Conservation (phyloP, 2,888 invertebrate species). For the Drosophila tripunctata region DNA sequence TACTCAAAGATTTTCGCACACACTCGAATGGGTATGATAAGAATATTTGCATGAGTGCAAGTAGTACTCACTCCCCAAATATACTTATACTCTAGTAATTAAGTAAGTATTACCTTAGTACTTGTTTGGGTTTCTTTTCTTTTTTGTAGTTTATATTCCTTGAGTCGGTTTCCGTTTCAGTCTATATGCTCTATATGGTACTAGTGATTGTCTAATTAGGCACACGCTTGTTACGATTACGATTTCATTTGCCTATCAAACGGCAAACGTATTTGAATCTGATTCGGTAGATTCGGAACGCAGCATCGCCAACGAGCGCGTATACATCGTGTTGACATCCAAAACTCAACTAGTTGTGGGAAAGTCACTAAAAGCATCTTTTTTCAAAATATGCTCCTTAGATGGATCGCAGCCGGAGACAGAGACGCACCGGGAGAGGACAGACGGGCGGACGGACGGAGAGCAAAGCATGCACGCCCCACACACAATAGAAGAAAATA, state of each 20-base stretch:
- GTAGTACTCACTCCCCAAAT: too few species aligned
- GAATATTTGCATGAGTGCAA: not conserved
- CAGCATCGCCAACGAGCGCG: slow-evolving; percentile 61
- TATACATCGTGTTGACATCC: slow-evolving; percentile 83
- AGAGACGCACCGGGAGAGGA: slow-evolving; percentile 27
- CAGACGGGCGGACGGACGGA: slow-evolving; percentile 21
- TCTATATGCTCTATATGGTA: not conserved
- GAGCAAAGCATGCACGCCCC: slow-evolving; percentile 56
- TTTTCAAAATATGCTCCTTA: slow-evolving; percentile 84
- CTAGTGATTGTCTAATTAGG: not conserved
- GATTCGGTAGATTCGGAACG: too few species aligned
- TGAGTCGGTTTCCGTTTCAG: slow-evolving; percentile 20
- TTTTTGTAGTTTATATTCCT: not conserved
- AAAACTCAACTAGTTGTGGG: slow-evolving; percentile 83
- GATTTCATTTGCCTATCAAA: slow-evolving; percentile 36
- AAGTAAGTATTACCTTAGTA: slow-evolving; percentile 11
- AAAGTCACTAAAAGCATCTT: slow-evolving; percentile 77
- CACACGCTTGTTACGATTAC: slow-evolving; percentile 10
- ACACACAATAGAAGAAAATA: slow-evolving; percentile 70
- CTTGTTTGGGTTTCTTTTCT: not conserved
- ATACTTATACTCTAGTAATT: not conserved
- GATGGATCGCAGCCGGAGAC: slow-evolving; percentile 78
- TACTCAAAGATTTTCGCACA: slow-evolving; percentile 5
- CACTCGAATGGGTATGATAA: too few species aligned
- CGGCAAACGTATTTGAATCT: slow-evolving; percentile 7